Conservation (phyloP, 2,797 vertebrate genomes). For the Karalla daura region DNA sequence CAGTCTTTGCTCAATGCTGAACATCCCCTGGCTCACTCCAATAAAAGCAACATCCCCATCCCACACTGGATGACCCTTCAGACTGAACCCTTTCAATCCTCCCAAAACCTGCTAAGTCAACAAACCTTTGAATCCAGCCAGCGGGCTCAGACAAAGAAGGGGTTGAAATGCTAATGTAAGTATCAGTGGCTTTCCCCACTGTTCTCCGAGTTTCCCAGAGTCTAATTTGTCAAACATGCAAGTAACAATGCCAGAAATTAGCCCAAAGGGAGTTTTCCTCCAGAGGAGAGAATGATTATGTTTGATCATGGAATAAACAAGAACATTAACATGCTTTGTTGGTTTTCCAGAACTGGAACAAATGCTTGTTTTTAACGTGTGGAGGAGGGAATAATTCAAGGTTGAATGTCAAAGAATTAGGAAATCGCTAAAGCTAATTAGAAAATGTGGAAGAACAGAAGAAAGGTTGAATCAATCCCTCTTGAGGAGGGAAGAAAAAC, state of each 20-base stretch:
- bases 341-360: constrained; percentile 76
- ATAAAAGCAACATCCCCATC: constrained; percentile 40
- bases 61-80: constrained; percentile 61
- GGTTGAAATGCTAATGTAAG: constrained; percentile 72
- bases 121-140: constrained; percentile 68
- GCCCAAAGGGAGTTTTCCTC: constrained; percentile 75
- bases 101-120: constrained; percentile 73
- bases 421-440: constrained; percentile 77
- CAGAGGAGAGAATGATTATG: constrained; percentile 75
- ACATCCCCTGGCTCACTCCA: constrained; percentile 32
- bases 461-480: constrained; percentile 74
- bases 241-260: constrained; percentile 79
- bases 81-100: constrained; percentile 58
- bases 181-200: constrained; percentile 30
- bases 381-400: constrained; percentile 79
- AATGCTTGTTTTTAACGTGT: constrained; percentile 72
- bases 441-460: constrained; percentile 72
- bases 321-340: constrained; percentile 83
- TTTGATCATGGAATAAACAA: constrained; percentile 86
- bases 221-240: constrained; percentile 81
- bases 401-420: constrained; percentile 79
- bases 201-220: constrained; percentile 58
- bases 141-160: constrained; percentile 43
- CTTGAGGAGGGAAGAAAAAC: constrained; percentile 62
- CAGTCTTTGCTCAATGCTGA: constrained; percentile 43